Evolutionary conservation across 2,797 vertebrate genomes (phyloP).

Genomic region (Podarcis siculus): DNA sequence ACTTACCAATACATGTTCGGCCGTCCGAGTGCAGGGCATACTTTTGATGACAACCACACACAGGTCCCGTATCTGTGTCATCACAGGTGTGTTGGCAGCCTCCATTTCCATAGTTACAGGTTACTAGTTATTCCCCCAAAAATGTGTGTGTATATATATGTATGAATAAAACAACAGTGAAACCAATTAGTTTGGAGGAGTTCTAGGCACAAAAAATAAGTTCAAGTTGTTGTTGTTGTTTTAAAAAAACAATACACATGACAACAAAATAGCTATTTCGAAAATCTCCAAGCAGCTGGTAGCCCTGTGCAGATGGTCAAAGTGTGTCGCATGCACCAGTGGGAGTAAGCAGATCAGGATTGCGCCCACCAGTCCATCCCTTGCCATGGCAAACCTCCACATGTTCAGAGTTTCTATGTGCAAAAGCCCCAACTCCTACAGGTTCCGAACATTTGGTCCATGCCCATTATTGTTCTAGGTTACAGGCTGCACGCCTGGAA

Average conservation of each 20-base stretch:
- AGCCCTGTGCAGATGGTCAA: neutral
- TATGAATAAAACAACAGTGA: constrained; percentile 77
- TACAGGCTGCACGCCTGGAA: neutral
- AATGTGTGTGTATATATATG: constrained; percentile 63
- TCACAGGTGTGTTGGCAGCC: constrained; percentile 98
- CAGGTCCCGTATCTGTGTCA: constrained; percentile 92
- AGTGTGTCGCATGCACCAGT: too few species aligned
- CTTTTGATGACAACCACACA: constrained; percentile 97
- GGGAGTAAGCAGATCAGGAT: neutral
- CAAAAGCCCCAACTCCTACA: neutral
- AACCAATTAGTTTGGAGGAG: constrained; percentile 68
- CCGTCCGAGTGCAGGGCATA: constrained; percentile 95
- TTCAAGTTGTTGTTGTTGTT: constrained; percentile 25
- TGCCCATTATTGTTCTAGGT: neutral
- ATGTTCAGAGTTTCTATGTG: neutral
- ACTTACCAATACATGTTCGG: constrained; percentile 98
- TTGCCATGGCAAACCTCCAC: neutral
- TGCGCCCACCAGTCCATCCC: neutral
- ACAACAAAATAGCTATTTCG: neutral
- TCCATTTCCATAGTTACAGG: constrained; percentile 99
- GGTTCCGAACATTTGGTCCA: neutral
- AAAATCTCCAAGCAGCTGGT: neutral
- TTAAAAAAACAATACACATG: constrained; percentile 46
- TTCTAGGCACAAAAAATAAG: constrained; percentile 36
- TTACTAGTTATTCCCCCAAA: constrained; percentile 86